These are phyloP conservation scores for Urocynchramus pylzowi DNA, from an alignment of 2,113 vertebrate genomes.

Conservation along the genomic window DNA sequence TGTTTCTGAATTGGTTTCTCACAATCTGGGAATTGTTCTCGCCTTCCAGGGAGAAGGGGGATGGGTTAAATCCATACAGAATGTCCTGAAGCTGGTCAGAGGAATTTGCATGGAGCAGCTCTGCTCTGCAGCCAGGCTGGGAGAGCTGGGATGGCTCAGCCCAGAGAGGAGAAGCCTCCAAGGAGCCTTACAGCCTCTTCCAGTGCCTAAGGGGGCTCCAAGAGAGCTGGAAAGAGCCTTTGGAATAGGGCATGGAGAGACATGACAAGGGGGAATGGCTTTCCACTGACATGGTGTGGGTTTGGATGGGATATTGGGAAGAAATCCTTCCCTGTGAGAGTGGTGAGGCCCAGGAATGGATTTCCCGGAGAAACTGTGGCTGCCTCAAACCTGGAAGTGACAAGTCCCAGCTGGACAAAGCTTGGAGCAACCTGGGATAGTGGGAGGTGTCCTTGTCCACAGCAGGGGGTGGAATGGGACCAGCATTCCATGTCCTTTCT, in stretches of 20 bases:
- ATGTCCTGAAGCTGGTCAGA: background rate
- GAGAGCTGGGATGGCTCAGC: background rate
- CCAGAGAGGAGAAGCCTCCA: background rate
- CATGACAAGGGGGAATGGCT: background rate
- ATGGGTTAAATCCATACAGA: slow-evolving; percentile 43
- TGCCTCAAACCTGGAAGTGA: background rate
- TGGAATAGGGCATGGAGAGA: background rate
- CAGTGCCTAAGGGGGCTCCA: background rate
- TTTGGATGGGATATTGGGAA: background rate
- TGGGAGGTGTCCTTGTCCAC: background rate
- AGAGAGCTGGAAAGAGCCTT: background rate
- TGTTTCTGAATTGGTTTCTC: slow-evolving; percentile 14
- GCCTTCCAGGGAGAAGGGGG: background rate
- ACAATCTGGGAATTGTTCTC: slow-evolving; percentile 65
- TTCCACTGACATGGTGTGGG: background rate
- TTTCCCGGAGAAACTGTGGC: background rate
- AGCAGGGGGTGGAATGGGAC: background rate
- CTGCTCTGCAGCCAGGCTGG: background rate
- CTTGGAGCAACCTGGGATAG: background rate
- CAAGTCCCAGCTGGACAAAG: too few species aligned
- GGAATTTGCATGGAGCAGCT: background rate
- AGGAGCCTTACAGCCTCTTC: background rate
- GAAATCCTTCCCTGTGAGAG: background rate
- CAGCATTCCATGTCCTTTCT: background rate
- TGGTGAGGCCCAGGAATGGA: background rate